phyloP scores from a whole-genome alignment of 1,140 invertebrate species.

The Drosophila burlai region DNA sequence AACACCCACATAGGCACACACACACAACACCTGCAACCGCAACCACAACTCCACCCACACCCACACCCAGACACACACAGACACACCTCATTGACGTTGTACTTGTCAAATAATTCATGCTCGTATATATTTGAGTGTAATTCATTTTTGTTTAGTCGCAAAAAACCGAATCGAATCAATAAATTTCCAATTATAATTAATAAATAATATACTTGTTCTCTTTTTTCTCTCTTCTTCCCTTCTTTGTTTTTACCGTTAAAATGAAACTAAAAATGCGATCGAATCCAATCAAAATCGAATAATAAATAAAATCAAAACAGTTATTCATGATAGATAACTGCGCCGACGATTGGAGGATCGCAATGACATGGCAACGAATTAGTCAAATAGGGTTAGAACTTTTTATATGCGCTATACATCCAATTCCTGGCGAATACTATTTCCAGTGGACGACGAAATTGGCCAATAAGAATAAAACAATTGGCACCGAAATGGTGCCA shows the following conservation, averaged over 20 bases:
- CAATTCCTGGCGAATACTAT: constrained; percentile 97
- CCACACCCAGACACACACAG: constrained; percentile 20
- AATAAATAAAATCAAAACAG: constrained; percentile 85
- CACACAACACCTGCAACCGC: constrained; percentile 6
- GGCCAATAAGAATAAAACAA: constrained; percentile 95
- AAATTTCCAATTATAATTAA: constrained; percentile 79
- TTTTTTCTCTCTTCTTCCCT: constrained; percentile 33
- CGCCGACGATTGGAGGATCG: constrained; percentile 99
- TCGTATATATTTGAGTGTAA: constrained; percentile 81
- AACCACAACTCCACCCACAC: constrained; percentile 18
- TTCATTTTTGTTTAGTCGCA: constrained; percentile 82
- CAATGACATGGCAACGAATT: constrained; percentile 98
- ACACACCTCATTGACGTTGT: constrained; percentile 74
- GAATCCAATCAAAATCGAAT: constrained; percentile 26
- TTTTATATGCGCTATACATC: constrained; percentile 97
- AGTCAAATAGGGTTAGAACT: constrained; percentile 97
- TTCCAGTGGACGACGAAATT: constrained; percentile 98
- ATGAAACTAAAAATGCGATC: constrained; percentile 34
- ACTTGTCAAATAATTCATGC: constrained; percentile 82
- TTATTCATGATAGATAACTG: constrained; percentile 99
- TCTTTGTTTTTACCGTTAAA: constrained; percentile 4
- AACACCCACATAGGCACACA: constrained; percentile 28
- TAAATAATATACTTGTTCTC: constrained; percentile 67
- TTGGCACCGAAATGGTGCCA: constrained; percentile 93
- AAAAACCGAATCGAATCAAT: constrained; percentile 67